Conservation (phyloP, 2,113 vertebrate species). For the Cephalophus harveyi region DNA sequence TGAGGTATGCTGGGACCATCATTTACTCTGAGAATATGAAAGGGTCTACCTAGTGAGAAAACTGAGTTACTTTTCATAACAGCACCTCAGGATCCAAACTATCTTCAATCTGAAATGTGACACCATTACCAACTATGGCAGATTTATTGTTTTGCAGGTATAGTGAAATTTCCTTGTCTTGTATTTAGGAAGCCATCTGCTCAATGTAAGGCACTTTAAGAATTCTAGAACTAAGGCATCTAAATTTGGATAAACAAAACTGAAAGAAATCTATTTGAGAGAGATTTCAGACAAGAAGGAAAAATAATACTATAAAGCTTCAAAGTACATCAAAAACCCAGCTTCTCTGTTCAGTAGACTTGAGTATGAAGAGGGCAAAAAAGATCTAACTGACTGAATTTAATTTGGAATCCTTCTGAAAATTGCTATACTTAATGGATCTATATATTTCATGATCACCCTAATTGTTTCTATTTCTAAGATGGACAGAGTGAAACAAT, state of each 20-base stretch:
- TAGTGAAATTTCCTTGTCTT: slow-evolving; percentile 64
- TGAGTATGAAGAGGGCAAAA: neutral
- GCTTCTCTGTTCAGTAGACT: neutral
- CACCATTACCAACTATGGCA: neutral
- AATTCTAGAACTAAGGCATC: slow-evolving; percentile 23
- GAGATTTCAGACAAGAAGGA: neutral
- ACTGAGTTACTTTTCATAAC: slow-evolving; percentile 39
- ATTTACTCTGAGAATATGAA: slow-evolving; percentile 74
- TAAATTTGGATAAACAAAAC: slow-evolving; percentile 39
- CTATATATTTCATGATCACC: slow-evolving; percentile 28
- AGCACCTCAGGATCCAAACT: slow-evolving; percentile 65
- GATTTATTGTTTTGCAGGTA: slow-evolving; percentile 70
- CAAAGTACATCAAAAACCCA: neutral
- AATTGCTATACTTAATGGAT: neutral
- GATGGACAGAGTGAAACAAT: neutral
- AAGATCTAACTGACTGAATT: neutral
- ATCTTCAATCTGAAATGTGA: slow-evolving; percentile 53
- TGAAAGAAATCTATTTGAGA: slow-evolving; percentile 39
- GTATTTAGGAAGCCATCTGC: slow-evolving; percentile 57
- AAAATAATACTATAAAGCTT: neutral
- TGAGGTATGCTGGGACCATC: slow-evolving; percentile 63
- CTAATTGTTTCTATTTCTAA: slow-evolving; percentile 34
- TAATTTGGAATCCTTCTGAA: slow-evolving; percentile 25
- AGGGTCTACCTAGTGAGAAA: slow-evolving; percentile 55
- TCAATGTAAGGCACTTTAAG: slow-evolving; percentile 41